Conservation (phyloP, 2,113 vertebrate species). For the Notechis scutatus region DNA sequence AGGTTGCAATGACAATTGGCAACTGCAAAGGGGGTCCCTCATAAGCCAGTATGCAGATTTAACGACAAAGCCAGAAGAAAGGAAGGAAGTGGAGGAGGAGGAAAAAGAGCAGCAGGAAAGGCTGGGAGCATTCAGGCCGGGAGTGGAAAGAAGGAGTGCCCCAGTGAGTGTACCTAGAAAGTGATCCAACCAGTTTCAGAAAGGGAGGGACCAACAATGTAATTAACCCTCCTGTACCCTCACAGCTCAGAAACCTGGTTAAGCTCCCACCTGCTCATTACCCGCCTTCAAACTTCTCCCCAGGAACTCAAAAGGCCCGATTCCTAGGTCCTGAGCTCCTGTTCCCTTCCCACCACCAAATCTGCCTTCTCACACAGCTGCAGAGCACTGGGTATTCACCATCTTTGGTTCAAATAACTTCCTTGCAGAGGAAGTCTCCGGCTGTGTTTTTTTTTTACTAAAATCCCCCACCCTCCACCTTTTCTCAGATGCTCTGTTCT, state of each 20-base stretch:
- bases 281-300: neutral
- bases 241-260: neutral
- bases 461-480: neutral
- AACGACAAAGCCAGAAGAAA: neutral
- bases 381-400: no score
- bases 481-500: no score
- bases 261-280: no score
- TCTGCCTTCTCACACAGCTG: neutral
- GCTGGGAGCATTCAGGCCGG: neutral
- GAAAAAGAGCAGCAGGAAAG: neutral
- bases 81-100: neutral
- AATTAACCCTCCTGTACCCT: conserved; percentile 2
- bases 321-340: neutral
- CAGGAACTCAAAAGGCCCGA: no score
- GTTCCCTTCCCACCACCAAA: neutral
- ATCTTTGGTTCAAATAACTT: neutral
- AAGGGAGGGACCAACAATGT: conserved; percentile 1
- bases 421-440: neutral
- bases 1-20: neutral
- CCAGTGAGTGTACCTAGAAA: neutral
- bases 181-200: conserved; percentile 15
- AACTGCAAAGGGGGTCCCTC: neutral
- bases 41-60: neutral
- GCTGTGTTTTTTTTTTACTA: neutral
- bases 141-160: conserved; percentile 5